Evolutionary conservation across 2,888 invertebrate species (phyloP), one percentile per base, ranked within the genome.

Genomic region (Argyresthia albistria): DNA sequence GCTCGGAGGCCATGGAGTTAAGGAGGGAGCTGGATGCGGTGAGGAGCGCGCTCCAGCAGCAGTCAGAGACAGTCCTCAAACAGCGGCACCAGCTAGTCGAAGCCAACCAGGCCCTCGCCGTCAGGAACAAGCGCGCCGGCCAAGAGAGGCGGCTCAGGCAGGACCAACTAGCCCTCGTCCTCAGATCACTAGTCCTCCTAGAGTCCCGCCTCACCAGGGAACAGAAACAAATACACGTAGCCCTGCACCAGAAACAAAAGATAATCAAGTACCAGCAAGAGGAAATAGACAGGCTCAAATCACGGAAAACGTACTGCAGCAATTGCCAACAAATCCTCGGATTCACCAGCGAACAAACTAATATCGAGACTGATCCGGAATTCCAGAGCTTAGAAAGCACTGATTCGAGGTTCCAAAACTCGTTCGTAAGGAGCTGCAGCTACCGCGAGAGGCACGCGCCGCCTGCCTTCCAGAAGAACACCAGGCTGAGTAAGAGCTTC

Each of bases 161-260:
- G 73, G 91, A 91, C 66, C 93, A 94, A 66, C 86, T 94, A 35
- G 91, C 92, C 4, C 87, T 91, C 57, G 92, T 94, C 35, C 81
- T 93, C 8, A 88, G 93, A 48, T 92, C 93, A 4, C 77, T 94
- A 54, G 89, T 93, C 43, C 89, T 92, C 43, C 89, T 94, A 50
- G 93, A 94, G 72, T 92, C 93, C 8, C 88, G 93, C 8, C 80
- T 94, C 25, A 89, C 91, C 49, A 91, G 92, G 67, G 94, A 94
- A 70, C 93, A 94, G 67, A 91, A 92, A 61, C 90, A 90, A 62
- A 93, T 94, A 59, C 89, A 90, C 55, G 89, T 90, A 53, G 89
- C 92, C 50, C 82, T 94, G 14, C 88, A 89, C 56, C 92, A 93
- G 66, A 93, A 93, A 68, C 93, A 94, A 67, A 90, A 90, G 65